Evolutionary conservation across 2,797 vertebrate species (phyloP).

Genomic region (Ctenosaura bakeri): DNA sequence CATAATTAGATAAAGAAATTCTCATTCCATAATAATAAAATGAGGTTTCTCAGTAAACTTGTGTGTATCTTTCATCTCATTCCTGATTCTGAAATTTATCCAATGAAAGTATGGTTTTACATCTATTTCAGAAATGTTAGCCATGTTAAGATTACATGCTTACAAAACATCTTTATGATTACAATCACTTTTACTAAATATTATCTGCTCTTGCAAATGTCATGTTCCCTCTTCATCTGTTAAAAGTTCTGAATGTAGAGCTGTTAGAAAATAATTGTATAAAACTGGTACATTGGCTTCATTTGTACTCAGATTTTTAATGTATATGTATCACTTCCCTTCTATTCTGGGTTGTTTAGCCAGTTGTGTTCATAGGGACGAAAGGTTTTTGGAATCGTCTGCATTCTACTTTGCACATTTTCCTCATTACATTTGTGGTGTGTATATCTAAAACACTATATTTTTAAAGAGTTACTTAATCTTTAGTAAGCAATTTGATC

Average conservation of each 20-base stretch:
- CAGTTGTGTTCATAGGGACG: conserved; percentile 55
- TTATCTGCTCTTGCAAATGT: conserved; percentile 53
- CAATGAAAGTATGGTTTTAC: conserved; percentile 56
- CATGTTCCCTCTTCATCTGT: conserved; percentile 49
- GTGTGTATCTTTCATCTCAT: conserved; percentile 55
- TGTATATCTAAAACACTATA: conserved; percentile 71
- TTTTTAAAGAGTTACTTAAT: conserved; percentile 69
- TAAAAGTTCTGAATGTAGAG: conserved; percentile 63
- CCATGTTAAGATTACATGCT: conserved; percentile 61
- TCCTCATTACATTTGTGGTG: conserved; percentile 50
- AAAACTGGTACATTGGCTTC: conserved; percentile 63
- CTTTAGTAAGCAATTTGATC: conserved; percentile 54
- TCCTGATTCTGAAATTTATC: conserved; percentile 55
- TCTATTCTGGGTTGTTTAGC: conserved; percentile 55
- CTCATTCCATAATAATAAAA: conserved; percentile 62
- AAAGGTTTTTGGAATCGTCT: conserved; percentile 58
- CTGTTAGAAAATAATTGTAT: conserved; percentile 66
- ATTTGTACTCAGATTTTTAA: conserved; percentile 55
- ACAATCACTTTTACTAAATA: conserved; percentile 32
- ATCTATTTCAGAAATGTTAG: conserved; percentile 55
- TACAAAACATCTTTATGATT: conserved; percentile 53
- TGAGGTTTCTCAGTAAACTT: conserved; percentile 63
- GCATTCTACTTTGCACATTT: conserved; percentile 66
- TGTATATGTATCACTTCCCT: not conserved
- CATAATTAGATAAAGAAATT: conserved; percentile 60